phyloP scores from a whole-genome alignment of 1,140 invertebrate genomes.

The Leptoteleia sp. region DNA sequence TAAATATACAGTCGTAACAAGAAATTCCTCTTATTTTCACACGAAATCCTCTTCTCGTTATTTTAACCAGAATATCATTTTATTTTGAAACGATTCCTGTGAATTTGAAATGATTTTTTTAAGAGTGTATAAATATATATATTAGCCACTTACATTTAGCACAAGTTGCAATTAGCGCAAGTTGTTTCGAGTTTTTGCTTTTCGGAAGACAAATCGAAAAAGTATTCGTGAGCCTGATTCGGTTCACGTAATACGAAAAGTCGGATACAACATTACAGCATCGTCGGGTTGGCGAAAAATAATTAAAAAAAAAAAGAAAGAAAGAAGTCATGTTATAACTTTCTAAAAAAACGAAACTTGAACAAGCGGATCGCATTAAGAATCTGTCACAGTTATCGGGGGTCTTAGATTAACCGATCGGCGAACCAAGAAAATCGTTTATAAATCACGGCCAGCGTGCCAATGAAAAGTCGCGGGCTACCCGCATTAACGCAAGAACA shows the following conservation, averaged over 20 bases:
- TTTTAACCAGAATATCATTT: too few relatives aligned
- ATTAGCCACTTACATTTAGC: too few relatives aligned
- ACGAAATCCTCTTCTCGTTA: too few relatives aligned
- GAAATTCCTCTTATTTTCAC: too few relatives aligned
- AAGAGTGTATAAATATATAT: too few relatives aligned
- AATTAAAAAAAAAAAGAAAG: constrained; percentile 27
- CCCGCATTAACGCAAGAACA: constrained; percentile 26
- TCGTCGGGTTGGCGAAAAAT: constrained; percentile 20
- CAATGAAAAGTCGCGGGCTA: constrained; percentile 37
- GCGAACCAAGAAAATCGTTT: constrained; percentile 13
- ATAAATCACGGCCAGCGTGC: constrained; percentile 44
- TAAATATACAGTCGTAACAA: too few relatives aligned
- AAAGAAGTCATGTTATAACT: constrained; percentile 52
- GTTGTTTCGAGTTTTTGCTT: too few relatives aligned
- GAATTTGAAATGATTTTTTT: too few relatives aligned
- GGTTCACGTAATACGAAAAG: constrained; percentile 24
- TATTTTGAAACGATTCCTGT: too few relatives aligned
- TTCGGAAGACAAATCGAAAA: constrained; percentile 17
- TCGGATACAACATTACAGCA: constrained; percentile 26
- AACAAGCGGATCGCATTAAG: constrained; percentile 52
- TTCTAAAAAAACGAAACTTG: constrained; percentile 38
- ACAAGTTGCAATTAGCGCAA: too few relatives aligned
- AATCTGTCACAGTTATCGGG: constrained; percentile 49
- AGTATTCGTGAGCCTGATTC: constrained; percentile 10
- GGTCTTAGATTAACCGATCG: constrained; percentile 25